Conservation (phyloP, 1,140 invertebrate genomes). For the Drosophila pseudoobscura region DNA sequence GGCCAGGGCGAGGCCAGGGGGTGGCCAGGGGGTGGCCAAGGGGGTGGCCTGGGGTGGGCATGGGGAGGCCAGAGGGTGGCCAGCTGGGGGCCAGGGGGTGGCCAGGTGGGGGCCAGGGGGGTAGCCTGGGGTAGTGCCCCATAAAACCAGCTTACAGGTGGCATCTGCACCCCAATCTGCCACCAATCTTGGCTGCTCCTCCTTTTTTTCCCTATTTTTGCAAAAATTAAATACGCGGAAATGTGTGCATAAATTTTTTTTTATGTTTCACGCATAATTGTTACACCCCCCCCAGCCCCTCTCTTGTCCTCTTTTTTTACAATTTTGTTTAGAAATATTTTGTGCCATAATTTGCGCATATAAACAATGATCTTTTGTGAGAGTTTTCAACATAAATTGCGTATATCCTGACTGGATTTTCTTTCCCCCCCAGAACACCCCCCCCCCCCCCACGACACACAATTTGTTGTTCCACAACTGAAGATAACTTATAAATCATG, state of each 20-base stretch:
- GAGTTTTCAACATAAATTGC: conserved; percentile 67
- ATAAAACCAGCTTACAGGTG: conserved; percentile 42
- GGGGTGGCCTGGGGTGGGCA: too few species aligned
- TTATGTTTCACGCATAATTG: conserved; percentile 63
- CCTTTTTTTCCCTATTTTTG: conserved; percentile 6
- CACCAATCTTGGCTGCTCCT: neutral
- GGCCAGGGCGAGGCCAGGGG: too few species aligned
- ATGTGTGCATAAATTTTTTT: conserved; percentile 9
- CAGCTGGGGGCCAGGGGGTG: too few species aligned
- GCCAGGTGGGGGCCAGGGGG: too few species aligned
- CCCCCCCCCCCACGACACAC: neutral
- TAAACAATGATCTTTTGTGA: conserved; percentile 78
- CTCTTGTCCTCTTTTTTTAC: conserved; percentile 50
- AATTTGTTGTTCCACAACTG: conserved; percentile 41
- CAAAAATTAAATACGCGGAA: conserved; percentile 57
- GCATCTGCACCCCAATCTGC: conserved; percentile 6
- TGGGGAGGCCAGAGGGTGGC: too few species aligned
- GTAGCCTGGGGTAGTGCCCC: neutral
- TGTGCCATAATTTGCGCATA: conserved; percentile 70
- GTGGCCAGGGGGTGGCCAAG: too few species aligned
- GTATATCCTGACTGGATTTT: conserved; percentile 39
- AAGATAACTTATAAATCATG: conserved; percentile 82
- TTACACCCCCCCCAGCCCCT: conserved; percentile 8
- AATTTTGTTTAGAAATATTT: conserved; percentile 10
- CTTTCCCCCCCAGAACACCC: neutral